Conservation (phyloP, 2,888 invertebrate species). For the Morinoia aosen region DNA sequence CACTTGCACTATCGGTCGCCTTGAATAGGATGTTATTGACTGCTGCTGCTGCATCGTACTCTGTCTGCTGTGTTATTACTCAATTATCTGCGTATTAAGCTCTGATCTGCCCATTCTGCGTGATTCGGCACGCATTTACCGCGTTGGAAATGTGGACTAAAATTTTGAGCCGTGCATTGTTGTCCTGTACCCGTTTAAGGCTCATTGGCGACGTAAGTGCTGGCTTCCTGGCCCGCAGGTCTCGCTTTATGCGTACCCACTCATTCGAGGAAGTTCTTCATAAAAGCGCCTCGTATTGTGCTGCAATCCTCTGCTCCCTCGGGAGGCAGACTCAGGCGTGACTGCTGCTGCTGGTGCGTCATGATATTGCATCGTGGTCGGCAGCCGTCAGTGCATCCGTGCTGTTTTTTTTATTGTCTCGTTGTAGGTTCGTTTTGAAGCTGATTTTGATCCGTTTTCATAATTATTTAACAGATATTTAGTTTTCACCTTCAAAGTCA, state of each 20-base stretch:
- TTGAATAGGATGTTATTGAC: neutral
- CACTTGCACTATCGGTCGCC: neutral
- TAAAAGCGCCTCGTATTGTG: neutral
- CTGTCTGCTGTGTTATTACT: neutral
- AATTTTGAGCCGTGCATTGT: neutral
- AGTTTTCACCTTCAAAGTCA: neutral
- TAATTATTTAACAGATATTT: neutral
- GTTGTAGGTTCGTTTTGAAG: neutral
- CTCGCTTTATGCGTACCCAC: neutral
- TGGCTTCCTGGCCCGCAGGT: conserved; percentile 12
- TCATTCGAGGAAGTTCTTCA: conserved; percentile 4
- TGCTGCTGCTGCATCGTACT: neutral
- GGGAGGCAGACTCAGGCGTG: neutral
- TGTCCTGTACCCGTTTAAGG: neutral
- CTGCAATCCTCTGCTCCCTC: neutral
- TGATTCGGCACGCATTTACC: neutral
- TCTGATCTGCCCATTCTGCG: neutral
- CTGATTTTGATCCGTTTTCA: neutral
- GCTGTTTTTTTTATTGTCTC: neutral
- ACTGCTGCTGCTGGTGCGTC: neutral
- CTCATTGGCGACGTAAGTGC: neutral
- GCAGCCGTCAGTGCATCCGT: neutral
- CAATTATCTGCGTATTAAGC: neutral
- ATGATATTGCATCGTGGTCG: neutral
- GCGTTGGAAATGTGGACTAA: neutral